phyloP scores from a whole-genome alignment of 1,140 invertebrate species.

The Monomorium pharaonis region DNA sequence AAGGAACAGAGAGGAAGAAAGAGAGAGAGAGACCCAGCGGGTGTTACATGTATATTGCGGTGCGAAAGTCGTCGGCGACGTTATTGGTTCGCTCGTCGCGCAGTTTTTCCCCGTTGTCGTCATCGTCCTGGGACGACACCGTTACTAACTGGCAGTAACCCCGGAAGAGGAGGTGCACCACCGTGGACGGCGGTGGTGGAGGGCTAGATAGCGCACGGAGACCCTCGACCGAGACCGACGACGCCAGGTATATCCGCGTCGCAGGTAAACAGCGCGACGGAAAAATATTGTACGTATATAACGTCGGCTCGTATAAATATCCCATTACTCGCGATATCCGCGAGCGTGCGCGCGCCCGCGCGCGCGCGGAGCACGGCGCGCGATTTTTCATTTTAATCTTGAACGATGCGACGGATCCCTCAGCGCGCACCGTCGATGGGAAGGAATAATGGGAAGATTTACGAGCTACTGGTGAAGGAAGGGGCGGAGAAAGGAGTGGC shows the following conservation, averaged over 20 bases:
- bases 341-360: too few relatives aligned
- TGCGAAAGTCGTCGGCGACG: background rate
- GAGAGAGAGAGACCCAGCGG: background rate
- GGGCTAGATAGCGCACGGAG: background rate
- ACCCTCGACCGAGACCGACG: background rate
- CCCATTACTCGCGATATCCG: slow-evolving; percentile 48
- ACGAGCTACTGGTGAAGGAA: background rate
- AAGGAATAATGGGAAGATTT: slow-evolving; percentile 50
- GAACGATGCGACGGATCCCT: slow-evolving; percentile 47
- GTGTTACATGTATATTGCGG: slow-evolving; percentile 14
- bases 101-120: background rate
- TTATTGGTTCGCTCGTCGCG: slow-evolving; percentile 15
- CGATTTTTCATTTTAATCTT: slow-evolving; percentile 53
- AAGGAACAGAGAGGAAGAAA: background rate
- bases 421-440: slow-evolving; percentile 44
- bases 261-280: slow-evolving; percentile 43
- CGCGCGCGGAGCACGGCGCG: slow-evolving; percentile 27
- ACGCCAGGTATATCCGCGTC: background rate
- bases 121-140: too few relatives aligned
- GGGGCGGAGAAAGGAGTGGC: background rate
- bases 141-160: slow-evolving; percentile 12
- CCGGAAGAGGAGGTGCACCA: too few relatives aligned
- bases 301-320: slow-evolving; percentile 55
- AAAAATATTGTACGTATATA: slow-evolving; percentile 55
- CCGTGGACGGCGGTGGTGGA: too few relatives aligned